phyloP scores from a whole-genome alignment of 2,113 vertebrate species.

The Hyla sarda region DNA sequence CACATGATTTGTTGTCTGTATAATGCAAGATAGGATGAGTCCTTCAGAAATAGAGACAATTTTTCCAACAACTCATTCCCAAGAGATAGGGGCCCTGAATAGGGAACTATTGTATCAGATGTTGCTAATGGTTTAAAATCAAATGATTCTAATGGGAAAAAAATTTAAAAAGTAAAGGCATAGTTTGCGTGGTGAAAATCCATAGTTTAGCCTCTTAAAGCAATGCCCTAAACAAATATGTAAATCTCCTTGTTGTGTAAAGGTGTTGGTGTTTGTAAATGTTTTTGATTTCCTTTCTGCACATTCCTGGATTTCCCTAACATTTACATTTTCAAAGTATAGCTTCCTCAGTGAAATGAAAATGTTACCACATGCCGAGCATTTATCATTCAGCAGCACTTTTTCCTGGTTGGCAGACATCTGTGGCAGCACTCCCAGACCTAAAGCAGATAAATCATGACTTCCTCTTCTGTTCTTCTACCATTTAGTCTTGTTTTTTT shows the following conservation, averaged over 20 bases:
- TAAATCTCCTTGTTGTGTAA: not conserved
- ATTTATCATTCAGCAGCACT: not conserved
- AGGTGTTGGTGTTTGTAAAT: not conserved
- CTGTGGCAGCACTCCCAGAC: slow-evolving; percentile 3
- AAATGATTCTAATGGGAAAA: no score
- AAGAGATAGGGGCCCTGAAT: no score
- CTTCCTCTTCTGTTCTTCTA: not conserved
- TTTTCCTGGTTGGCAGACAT: slow-evolving; percentile 8
- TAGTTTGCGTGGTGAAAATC: no score
- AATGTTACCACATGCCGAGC: slow-evolving; percentile 32
- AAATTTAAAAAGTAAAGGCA: no score
- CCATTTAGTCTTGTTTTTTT: not conserved
- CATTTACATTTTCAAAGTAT: not conserved
- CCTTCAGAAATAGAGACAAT: no score
- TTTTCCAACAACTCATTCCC: no score
- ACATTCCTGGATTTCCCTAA: not conserved
- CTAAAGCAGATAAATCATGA: slow-evolving; percentile 14
- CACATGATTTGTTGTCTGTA: no score
- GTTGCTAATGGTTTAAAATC: no score
- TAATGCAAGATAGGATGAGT: no score
- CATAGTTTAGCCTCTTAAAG: no score
- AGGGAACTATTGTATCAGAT: no score
- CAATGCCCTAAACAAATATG: not conserved
- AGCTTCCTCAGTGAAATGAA: slow-evolving; percentile 5
- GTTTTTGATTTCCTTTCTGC: not conserved